phyloP scores from a whole-genome alignment of 2,797 vertebrate genomes.

The Notoglanidium macrostoma region DNA sequence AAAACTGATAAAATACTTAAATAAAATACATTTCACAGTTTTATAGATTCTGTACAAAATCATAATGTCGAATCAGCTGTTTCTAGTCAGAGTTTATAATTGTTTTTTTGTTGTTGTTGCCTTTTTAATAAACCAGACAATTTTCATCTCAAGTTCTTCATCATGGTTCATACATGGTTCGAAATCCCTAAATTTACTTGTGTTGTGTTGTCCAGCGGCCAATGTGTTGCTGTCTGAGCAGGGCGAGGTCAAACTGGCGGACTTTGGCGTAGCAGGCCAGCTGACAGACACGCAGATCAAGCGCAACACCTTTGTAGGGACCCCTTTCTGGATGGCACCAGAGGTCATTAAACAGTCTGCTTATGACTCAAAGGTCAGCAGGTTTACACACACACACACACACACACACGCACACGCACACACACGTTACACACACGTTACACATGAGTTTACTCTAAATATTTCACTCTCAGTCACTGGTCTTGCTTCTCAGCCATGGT shows the following conservation, averaged over 20 bases:
- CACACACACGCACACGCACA: not conserved
- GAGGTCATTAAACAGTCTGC: conserved; percentile 99
- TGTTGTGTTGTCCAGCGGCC: conserved; percentile 67
- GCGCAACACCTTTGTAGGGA: conserved; percentile 96
- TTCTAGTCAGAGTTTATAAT: not conserved
- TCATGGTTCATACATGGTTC: not conserved
- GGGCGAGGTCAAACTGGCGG: conserved; percentile 95
- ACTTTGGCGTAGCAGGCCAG: conserved; percentile 96
- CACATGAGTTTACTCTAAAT: not conserved
- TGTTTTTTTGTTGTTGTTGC: not conserved
- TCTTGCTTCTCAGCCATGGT: not conserved
- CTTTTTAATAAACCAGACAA: too few species aligned
- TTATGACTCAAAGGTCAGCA: conserved; percentile 91
- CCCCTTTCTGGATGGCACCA: conserved; percentile 98
- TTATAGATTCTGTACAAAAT: too few species aligned
- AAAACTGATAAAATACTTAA: too few species aligned
- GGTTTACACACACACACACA: not conserved
- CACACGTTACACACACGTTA: too few species aligned
- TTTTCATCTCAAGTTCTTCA: not conserved
- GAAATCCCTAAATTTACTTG: not conserved
- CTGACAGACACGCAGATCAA: conserved; percentile 99
- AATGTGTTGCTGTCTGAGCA: conserved; percentile 96
- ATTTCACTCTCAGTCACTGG: not conserved
- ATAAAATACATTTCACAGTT: too few species aligned
- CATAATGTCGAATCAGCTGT: not conserved